phyloP scores from a whole-genome alignment of 1,140 invertebrate genomes.

The Riptortus pedestris region DNA sequence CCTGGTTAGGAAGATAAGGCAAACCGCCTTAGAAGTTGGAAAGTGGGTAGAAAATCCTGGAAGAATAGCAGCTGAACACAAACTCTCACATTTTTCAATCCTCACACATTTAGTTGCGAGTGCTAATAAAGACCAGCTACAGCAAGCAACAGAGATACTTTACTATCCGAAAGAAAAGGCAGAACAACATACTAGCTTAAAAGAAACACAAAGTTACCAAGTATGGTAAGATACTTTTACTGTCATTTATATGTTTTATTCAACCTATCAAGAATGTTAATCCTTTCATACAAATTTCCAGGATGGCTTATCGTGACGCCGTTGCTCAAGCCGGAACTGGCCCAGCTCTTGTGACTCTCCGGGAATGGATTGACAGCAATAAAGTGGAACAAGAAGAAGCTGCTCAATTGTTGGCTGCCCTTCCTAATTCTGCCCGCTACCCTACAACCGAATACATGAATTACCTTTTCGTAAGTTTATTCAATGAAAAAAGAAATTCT shows the following conservation, averaged over 20 bases:
- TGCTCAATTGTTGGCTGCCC: constrained; percentile 40
- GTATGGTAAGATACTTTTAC: constrained; percentile 8
- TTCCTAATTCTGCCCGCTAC: constrained; percentile 42
- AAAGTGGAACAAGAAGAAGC: constrained; percentile 45
- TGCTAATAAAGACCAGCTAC: constrained; percentile 48
- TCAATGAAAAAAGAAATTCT: background rate
- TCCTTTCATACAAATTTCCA: constrained; percentile 21
- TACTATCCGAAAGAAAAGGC: constrained; percentile 38
- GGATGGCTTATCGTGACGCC: constrained; percentile 48
- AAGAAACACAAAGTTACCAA: background rate
- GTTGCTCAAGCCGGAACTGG: constrained; percentile 51
- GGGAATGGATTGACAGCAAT: constrained; percentile 45
- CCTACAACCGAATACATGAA: constrained; percentile 51
- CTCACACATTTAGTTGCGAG: constrained; percentile 44
- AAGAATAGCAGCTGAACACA: constrained; percentile 43
- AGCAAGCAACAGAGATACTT: constrained; percentile 37
- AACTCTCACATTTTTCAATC: constrained; percentile 44
- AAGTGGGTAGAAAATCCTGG: constrained; percentile 45
- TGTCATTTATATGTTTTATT: background rate
- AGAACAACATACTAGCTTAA: background rate
- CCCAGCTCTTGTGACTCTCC: constrained; percentile 48
- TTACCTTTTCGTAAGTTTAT: constrained; percentile 44
- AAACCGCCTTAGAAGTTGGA: constrained; percentile 44
- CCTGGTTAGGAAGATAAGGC: constrained; percentile 35
- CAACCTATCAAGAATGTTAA: background rate